Base-by-base conservation (phyloP, 2,888 invertebrate genomes). In the Therioaphis trifolii region DNA sequence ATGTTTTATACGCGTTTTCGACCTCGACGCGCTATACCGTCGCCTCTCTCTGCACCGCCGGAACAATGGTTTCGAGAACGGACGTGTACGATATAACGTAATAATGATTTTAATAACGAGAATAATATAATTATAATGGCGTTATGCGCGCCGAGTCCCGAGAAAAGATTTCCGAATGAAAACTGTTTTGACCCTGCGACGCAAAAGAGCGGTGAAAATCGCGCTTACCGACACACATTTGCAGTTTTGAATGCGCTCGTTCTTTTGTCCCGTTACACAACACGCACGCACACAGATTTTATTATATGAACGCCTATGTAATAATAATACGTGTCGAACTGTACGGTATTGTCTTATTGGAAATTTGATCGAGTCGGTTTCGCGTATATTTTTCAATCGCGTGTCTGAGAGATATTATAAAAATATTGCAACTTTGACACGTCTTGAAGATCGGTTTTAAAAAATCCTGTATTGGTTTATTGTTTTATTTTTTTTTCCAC, bases 1-100 rank as follows among this genome's bases (percentile, higher is more conserved):
- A 71, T 21, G 49, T 35, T n/a, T n/a, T n/a, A n/a, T n/a, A n/a
- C 7, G 24, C 71, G 46, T 71, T 71, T 71, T 27, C 71, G 46
- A 46, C 46, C 71, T 71, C 71, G 71, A 49, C 71, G 71, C 27
- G 46, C n/a, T n/a, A n/a, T n/a, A n/a, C n/a, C 71, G 43, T 46
- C 43, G 71, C 40, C 43, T 14, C 24, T n/a, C n/a, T n/a, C n/a
- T n/a, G n/a, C 71, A 27, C 46, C 46, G 46, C 5, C 43, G 21
- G 49, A 71, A 49, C 71, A 71, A 71, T 49, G 46, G 27, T 49
- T n/a, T n/a, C n/a, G 11, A n/a, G n/a, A 0, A n/a, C n/a, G 3
- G 7, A 9, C 55, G 18, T 18, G 55, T n/a, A 21, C 27, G 5
- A 14, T 46, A 71, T 49, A 71, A 71, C 49, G n/a, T n/a, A 46